These are phyloP conservation scores for Engystomops pustulosus DNA, from an alignment of 2,113 vertebrate species.

Conservation along the genomic window DNA sequence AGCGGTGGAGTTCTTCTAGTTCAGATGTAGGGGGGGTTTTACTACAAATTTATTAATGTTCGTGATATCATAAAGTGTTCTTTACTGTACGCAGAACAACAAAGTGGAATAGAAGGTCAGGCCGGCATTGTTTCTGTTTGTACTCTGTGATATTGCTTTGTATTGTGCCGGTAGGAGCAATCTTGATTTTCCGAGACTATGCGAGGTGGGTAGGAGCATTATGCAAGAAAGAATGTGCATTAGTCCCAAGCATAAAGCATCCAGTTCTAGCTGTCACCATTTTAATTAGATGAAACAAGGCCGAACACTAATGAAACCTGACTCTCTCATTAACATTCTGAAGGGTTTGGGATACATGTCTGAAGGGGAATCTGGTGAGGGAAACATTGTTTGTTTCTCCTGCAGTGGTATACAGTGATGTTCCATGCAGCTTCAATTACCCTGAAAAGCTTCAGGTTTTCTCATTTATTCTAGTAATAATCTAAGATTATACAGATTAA, in stretches of 20 bases:
- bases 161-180: conserved; percentile 37
- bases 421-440: not conserved
- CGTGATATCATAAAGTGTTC: not conserved
- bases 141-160: not conserved
- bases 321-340: conserved; percentile 60
- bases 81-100: conserved; percentile 16
- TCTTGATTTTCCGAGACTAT: conserved; percentile 43
- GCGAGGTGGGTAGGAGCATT: conserved; percentile 26
- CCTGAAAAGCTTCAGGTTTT: not conserved
- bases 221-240: conserved; percentile 49
- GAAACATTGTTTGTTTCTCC: conserved; percentile 54
- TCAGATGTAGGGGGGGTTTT: too few species aligned
- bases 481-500: not conserved
- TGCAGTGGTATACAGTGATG: conserved; percentile 18
- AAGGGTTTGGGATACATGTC: conserved; percentile 58
- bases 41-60: too few species aligned
- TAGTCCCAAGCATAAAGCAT: conserved; percentile 59
- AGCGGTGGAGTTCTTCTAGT: too few species aligned
- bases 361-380: conserved; percentile 50
- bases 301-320: conserved; percentile 59
- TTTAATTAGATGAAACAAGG: conserved; percentile 61
- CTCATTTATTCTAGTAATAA: not conserved
- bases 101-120: not conserved
- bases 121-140: conserved; percentile 27
- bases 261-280: conserved; percentile 55